These are phyloP conservation scores for Horisme vitalbata DNA, from an alignment of 2,888 invertebrate genomes.

Conservation along the genomic window DNA sequence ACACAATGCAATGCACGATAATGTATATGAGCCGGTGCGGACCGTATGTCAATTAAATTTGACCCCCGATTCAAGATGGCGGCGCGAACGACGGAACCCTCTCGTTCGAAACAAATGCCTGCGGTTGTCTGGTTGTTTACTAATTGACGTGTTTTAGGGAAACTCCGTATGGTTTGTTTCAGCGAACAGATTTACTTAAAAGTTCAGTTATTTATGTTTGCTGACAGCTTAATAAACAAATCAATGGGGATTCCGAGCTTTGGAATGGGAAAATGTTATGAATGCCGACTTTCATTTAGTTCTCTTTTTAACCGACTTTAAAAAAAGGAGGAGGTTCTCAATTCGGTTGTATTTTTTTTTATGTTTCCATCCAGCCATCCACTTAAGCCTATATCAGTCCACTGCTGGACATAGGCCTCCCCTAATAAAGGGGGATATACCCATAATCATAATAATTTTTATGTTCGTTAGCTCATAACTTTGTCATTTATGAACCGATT, in stretches of 20 bases:
- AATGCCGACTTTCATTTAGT: too few species aligned
- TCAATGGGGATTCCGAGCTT: not conserved
- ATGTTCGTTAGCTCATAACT: too few species aligned
- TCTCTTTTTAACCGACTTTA: too few species aligned
- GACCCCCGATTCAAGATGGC: constrained; percentile 79
- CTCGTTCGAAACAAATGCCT: constrained; percentile 62
- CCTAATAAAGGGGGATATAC: too few species aligned
- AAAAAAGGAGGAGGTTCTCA: too few species aligned
- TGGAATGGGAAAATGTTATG: not conserved
- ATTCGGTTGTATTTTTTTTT: too few species aligned
- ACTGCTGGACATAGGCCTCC: too few species aligned
- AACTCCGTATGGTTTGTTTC: constrained; percentile 61
- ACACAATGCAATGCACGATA: constrained; percentile 75
- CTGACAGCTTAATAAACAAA: constrained; percentile 11
- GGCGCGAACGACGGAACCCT: constrained; percentile 49
- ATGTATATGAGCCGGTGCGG: constrained; percentile 57
- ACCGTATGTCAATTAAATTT: constrained; percentile 81
- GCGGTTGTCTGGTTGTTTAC: constrained; percentile 64
- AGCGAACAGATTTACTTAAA: constrained; percentile 49
- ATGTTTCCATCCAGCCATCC: too few species aligned
- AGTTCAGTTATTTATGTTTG: constrained; percentile 30
- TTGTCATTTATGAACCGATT: too few species aligned
- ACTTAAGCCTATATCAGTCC: too few species aligned
- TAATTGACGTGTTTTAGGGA: constrained; percentile 75
- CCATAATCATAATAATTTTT: too few species aligned